phyloP scores from a whole-genome alignment of 2,797 vertebrate genomes.

The Vespertilio murinus region DNA sequence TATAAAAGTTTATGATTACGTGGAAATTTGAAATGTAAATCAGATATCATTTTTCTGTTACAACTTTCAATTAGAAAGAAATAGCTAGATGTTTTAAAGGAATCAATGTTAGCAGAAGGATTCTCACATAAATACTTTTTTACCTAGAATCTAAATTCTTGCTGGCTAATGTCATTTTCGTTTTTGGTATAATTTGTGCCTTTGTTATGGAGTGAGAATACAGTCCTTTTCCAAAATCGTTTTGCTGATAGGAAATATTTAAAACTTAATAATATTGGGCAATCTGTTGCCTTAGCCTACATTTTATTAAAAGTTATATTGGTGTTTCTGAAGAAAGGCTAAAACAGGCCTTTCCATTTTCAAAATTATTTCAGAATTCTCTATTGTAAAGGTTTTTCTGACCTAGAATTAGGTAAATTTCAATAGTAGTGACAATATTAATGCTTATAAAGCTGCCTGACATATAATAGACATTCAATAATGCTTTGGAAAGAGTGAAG shows the following conservation, averaged over 20 bases:
- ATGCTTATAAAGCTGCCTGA: background rate
- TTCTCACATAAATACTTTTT: slow-evolving; percentile 51
- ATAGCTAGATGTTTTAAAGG: slow-evolving; percentile 66
- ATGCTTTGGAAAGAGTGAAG: background rate
- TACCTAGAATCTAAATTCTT: slow-evolving; percentile 67
- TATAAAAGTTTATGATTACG: slow-evolving; percentile 78
- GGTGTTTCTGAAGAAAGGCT: slow-evolving; percentile 23
- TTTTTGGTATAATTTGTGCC: background rate
- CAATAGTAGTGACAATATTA: background rate
- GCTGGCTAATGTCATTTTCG: slow-evolving; percentile 67
- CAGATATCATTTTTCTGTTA: slow-evolving; percentile 77
- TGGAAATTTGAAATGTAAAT: slow-evolving; percentile 84
- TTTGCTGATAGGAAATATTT: slow-evolving; percentile 63
- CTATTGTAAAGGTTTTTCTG: background rate
- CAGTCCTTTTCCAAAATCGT: slow-evolving; percentile 60
- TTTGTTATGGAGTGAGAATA: slow-evolving; percentile 65
- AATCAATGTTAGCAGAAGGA: slow-evolving; percentile 46
- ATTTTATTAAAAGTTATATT: slow-evolving; percentile 17
- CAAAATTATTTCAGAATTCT: slow-evolving; percentile 39
- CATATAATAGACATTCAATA: background rate
- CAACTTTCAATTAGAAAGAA: slow-evolving; percentile 78
- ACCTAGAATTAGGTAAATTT: background rate
- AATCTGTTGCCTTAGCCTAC: slow-evolving; percentile 45
- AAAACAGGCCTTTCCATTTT: slow-evolving; percentile 49
- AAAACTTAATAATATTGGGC: slow-evolving; percentile 64